A percentile compares a stretch with the other conserved stretches of the same genome.
These are phyloP conservation scores for Hylia prasina DNA, from an alignment of 2,113 vertebrate genomes.

Conservation along the genomic window DNA sequence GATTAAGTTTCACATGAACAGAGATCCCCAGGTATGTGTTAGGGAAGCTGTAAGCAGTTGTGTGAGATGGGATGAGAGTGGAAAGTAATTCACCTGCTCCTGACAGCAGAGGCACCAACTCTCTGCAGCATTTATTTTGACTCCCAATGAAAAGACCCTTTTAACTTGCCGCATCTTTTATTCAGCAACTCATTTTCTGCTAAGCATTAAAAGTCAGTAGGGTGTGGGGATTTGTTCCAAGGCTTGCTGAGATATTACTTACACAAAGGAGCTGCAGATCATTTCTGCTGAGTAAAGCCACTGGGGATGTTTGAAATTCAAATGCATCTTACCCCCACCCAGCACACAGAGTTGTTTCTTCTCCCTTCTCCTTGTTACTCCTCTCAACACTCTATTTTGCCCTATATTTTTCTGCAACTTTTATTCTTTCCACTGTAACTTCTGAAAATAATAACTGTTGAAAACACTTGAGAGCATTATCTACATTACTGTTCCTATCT, in stretches of 20 bases:
- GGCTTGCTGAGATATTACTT: constrained; percentile 20
- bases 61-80: background rate
- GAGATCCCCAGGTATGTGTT: constrained; percentile 38
- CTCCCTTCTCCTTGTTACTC: background rate
- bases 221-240: constrained; percentile 42
- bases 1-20: constrained; percentile 46
- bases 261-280: constrained; percentile 17
- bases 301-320: constrained; percentile 21
- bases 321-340: background rate
- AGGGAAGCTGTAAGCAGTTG: constrained; percentile 14
- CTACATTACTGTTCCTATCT: background rate
- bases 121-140: constrained; percentile 26
- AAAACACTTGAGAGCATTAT: background rate
- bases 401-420: background rate
- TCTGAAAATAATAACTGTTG: background rate
- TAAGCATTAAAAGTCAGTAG: constrained; percentile 22
- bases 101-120: constrained; percentile 8
- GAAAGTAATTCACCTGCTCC: constrained; percentile 13
- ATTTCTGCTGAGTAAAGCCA: constrained; percentile 40
- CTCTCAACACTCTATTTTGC: background rate
- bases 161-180: constrained; percentile 48
- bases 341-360: background rate
- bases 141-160: constrained; percentile 20
- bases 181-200: constrained; percentile 36
- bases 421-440: background rate